Conservation (phyloP, 2,113 vertebrate genomes). For the Aldabrachelys gigantea region DNA sequence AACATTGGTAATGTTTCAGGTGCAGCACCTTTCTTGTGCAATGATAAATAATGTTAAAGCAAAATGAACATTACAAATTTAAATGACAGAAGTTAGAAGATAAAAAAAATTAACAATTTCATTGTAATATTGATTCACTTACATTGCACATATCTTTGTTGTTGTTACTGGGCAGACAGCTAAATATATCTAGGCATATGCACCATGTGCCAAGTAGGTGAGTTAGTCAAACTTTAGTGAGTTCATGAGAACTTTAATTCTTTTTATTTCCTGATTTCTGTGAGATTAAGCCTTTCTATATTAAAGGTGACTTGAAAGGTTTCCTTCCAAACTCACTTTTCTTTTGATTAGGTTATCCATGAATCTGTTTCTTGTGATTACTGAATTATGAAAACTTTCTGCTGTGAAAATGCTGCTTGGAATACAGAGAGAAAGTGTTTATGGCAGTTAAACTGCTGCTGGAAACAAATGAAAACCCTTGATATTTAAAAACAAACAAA, state of each 20-base stretch:
- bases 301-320: background rate
- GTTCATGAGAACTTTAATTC: background rate
- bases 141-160: background rate
- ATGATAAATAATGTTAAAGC: background rate
- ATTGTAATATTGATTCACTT: background rate
- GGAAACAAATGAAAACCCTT: background rate
- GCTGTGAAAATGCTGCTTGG: background rate
- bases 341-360: background rate
- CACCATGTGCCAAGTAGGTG: background rate
- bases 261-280: background rate
- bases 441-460: background rate
- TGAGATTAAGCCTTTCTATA: background rate
- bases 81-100: background rate
- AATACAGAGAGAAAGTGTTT: background rate
- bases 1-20: accelerated
- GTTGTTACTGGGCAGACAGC: background rate
- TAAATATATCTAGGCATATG: background rate
- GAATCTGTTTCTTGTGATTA: background rate
- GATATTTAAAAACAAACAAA: background rate
- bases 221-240: background rate
- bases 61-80: background rate
- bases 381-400: background rate
- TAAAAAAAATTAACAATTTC: background rate
- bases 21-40: accelerated
- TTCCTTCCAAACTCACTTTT: background rate